A percentile compares a stretch with the other conserved stretches of the same genome.
phyloP scores from a whole-genome alignment of 2,797 vertebrate genomes.

The Atherinosoma microstoma region DNA sequence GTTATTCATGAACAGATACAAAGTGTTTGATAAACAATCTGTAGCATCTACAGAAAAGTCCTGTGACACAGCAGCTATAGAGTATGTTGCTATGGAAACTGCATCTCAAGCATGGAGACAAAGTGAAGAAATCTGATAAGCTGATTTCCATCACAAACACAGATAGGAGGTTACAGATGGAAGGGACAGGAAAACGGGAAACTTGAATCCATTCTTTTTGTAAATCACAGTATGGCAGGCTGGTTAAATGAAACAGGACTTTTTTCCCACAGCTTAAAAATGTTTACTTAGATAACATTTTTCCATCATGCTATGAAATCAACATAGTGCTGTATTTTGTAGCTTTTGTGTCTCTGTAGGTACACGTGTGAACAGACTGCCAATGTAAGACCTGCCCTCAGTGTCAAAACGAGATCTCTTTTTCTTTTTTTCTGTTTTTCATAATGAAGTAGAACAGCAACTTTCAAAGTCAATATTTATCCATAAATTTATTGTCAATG shows the following conservation, averaged over 20 bases:
- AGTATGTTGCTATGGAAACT: constrained; percentile 30
- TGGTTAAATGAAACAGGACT: not conserved
- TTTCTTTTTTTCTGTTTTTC: not conserved
- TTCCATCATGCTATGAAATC: not conserved
- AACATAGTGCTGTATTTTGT: not conserved
- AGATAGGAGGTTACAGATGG: not conserved
- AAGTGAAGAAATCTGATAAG: constrained; percentile 2
- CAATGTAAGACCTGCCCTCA: not conserved
- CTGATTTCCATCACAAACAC: constrained; percentile 1
- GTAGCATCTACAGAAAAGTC: not conserved
- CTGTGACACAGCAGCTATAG: not conserved
- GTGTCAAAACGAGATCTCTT: not conserved
- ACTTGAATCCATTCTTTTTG: not conserved
- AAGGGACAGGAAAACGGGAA: not conserved
- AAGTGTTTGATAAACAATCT: not conserved
- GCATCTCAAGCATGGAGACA: not conserved
- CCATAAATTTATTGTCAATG: not conserved
- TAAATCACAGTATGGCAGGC: not conserved
- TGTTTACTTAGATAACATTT: not conserved
- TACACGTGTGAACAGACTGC: not conserved
- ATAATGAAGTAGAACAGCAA: not conserved
- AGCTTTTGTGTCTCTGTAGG: not conserved
- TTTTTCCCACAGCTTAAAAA: constrained; percentile 1
- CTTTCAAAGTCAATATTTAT: not conserved
- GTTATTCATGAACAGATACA: not conserved